phyloP scores from a whole-genome alignment of 2,113 vertebrate genomes.

The Atlantisia rogersi region DNA sequence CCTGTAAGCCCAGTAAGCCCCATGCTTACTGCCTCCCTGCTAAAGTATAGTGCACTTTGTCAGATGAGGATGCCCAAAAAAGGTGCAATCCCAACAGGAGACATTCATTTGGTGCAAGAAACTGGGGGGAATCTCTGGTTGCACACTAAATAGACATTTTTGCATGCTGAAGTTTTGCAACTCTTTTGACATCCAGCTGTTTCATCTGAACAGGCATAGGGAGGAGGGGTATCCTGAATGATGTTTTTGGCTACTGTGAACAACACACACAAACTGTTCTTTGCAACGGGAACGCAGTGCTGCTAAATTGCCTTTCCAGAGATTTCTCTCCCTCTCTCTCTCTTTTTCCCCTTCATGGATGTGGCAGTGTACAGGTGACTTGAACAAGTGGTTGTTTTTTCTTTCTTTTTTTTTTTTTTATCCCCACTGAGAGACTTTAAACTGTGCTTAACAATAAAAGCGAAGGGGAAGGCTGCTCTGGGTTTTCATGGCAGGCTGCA shows the following conservation, averaged over 20 bases:
- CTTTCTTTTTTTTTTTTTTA: background rate
- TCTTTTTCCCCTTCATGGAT: background rate
- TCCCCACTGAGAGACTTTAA: background rate
- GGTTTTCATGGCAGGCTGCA: background rate
- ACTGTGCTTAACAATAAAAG: background rate
- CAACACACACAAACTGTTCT: background rate
- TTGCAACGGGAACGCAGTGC: background rate
- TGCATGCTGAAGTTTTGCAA: background rate
- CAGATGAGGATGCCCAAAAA: background rate
- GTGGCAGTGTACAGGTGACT: background rate
- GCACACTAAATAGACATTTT: background rate
- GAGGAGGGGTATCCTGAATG: background rate
- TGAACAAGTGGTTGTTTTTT: background rate
- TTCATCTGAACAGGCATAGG: background rate
- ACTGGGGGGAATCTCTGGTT: accelerated
- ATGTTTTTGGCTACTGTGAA: background rate
- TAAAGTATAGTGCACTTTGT: accelerated
- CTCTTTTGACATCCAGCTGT: accelerated
- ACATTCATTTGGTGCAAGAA: background rate
- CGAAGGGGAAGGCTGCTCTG: background rate
- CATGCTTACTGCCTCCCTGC: background rate
- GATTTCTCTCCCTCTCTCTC: background rate
- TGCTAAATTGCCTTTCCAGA: background rate
- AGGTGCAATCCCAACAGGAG: background rate
- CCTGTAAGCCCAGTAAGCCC: background rate